These are phyloP conservation scores for Habroteleia sp. DNA, from an alignment of 2,888 invertebrate species.

Conservation along the genomic window DNA sequence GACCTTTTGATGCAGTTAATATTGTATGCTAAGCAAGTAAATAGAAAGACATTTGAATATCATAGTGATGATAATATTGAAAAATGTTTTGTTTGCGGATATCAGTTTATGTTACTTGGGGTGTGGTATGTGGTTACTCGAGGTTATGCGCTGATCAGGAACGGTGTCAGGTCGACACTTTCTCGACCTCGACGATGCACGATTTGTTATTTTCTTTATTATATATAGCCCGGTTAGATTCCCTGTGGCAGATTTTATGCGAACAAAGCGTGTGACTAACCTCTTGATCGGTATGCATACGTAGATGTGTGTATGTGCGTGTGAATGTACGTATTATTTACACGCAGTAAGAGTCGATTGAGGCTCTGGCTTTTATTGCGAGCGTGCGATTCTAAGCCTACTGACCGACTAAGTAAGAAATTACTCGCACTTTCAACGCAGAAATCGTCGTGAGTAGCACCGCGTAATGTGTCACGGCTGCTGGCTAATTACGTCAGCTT, in stretches of 20 bases:
- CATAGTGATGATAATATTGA: no score
- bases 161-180: constrained; percentile 72
- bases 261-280: constrained; percentile 20
- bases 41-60: no score
- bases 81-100: constrained; percentile 16
- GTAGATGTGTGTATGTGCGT: not conserved
- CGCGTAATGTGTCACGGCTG: constrained; percentile 46
- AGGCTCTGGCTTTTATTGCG: constrained; percentile 21
- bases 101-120: constrained; percentile 31
- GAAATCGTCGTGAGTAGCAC: constrained; percentile 19
- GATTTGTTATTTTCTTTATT: constrained; percentile 56
- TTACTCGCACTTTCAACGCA: constrained; percentile 54
- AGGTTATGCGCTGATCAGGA: constrained; percentile 69
- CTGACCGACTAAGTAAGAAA: constrained; percentile 52
- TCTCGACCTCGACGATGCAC: constrained; percentile 71
- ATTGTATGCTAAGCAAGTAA: no score
- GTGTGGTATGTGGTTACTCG: constrained; percentile 49
- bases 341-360: constrained; percentile 15
- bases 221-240: constrained; percentile 51
- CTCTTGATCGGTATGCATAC: constrained; percentile 1
- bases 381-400: constrained; percentile 47
- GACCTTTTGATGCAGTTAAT: no score
- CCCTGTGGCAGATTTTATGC: constrained; percentile 31
- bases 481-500: constrained; percentile 37
- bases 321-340: constrained; percentile 5